Evolutionary conservation across 2,113 vertebrate species (phyloP), one percentile per base, ranked within the genome.

Genomic region (Guaruba guarouba): DNA sequence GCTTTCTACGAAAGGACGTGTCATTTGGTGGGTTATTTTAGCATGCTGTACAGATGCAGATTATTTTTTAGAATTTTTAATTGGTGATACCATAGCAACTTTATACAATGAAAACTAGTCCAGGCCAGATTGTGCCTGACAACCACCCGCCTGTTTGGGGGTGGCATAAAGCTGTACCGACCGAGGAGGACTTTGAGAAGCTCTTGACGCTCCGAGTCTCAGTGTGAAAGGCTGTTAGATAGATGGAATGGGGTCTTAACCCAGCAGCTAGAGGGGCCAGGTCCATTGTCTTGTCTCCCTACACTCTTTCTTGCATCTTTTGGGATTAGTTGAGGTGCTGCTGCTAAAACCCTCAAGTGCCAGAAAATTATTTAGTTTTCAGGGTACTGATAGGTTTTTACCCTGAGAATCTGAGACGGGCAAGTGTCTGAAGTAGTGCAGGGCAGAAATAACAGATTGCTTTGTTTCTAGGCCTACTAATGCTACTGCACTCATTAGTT

Each of bases 31-130:
- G 93, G 95, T 96, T 97, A 97, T 96, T 96, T 97, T 97, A 97
- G 95, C 96, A 95, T 96, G 88, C 90, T 96, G 96, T 97, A 95
- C 96, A 97, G 96, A 97, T 95, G 95, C 95, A 96, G 93, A 97
- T 94, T 96, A 96, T 96, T 96, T 97, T 97, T 96, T 96, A 97
- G 95, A 96, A 94, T 95, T 96, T 96, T 96, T 96, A 97, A 97
- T 94, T 97, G 95, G 95, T 90, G 93, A 97, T 97, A 93, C 95
- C 95, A 96, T 97, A 97, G 96, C 95, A 97, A 97, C 96, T 95
- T 97, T 95, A 93, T 97, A 96, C 96, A 96, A 96, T 96, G 94
- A 96, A 96, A 95, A 96, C 94, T 90, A 93, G 96, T 82, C 93
- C 95, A 88, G 90, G 73, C 95, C 95, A 97, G 96, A 97, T 96